Conservation (phyloP, 2,113 vertebrate species). For the Pterocles orientalis region DNA sequence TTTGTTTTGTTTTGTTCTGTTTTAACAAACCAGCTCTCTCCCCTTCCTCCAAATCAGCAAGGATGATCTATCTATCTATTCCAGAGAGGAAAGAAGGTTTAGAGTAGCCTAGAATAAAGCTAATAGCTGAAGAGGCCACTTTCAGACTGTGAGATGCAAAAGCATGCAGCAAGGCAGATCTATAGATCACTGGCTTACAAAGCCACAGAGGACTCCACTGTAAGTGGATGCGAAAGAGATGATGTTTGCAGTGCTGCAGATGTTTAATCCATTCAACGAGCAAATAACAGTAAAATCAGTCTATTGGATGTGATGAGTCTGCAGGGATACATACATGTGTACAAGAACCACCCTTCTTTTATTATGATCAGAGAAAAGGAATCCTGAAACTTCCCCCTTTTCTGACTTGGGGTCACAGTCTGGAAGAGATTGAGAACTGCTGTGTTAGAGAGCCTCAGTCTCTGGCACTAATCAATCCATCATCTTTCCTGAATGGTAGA, state of each 20-base stretch:
- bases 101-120: background rate
- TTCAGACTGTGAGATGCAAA: background rate
- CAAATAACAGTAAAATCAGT: constrained; percentile 8
- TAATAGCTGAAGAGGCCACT: background rate
- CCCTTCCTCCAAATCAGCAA: background rate
- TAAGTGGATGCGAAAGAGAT: background rate
- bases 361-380: constrained; percentile 29
- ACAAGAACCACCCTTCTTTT: constrained; percentile 26
- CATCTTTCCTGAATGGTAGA: background rate
- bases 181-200: background rate
- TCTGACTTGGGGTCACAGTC: background rate
- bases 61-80: background rate
- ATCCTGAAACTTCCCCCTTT: constrained; percentile 4
- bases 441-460: background rate
- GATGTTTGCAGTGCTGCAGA: background rate
- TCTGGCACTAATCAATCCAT: constrained; percentile 23
- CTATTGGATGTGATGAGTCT: background rate
- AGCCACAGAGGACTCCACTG: background rate
- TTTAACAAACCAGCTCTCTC: background rate
- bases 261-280: background rate
- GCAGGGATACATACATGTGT: background rate
- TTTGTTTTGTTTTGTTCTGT: too few relatives aligned
- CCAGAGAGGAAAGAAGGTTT: background rate
- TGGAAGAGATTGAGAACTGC: constrained; percentile 29
- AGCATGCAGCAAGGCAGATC: background rate